Evolutionary conservation across 92 coral and sea anemone genomes (phyloP), one percentile per base, ranked within the genome.

Genomic region (Blastomussa wellsi): DNA sequence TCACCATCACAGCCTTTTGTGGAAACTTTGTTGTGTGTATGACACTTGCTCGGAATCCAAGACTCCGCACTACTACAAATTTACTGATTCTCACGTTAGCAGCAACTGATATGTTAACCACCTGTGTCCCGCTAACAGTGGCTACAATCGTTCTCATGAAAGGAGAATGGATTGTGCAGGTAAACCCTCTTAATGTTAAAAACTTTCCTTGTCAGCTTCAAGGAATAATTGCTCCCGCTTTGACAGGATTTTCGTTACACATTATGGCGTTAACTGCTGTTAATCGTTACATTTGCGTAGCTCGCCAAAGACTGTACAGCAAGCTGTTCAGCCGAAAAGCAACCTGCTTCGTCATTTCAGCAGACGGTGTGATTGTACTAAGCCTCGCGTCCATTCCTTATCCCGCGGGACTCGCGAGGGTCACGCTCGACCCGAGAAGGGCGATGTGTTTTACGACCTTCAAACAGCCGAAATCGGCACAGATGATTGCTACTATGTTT

Each of bases 161-260:
- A 52, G 79, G 86, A 51, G 38, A 39, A 52, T 72, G 72, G 86
- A 82, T 72, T 79, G 86, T 15, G 29, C 44, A 33, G 1, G 37
- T 51, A 20, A 51, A 72, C 5, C 68, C 70, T 1, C 39, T 82
- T 15, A 68, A 71, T 70, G 77, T 84, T 14, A 75, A 62, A 29
- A n/a, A 80, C 41, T 57, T 66, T 60, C 20, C 82, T 38, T 92
- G 95, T 41, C 47, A 52, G 72, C 57, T 92, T 48, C 95, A 89
- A 84, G 88, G 92, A 22, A 75, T 83, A 32, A 36, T 87, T 11
- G 48, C 90, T 0, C 89, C 88, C 1, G 87, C 79, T 7, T 47
- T 92, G 17, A 82, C 89, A 7, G 88, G 95, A 44, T 84, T 82
- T 31, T 92, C 95, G 1, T 79, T 92, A 2, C 95, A 89, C 65